A percentile compares a stretch with the other conserved stretches of the same genome.
Conservation (phyloP, 2,888 invertebrate genomes). For the Ophion ellenae region DNA sequence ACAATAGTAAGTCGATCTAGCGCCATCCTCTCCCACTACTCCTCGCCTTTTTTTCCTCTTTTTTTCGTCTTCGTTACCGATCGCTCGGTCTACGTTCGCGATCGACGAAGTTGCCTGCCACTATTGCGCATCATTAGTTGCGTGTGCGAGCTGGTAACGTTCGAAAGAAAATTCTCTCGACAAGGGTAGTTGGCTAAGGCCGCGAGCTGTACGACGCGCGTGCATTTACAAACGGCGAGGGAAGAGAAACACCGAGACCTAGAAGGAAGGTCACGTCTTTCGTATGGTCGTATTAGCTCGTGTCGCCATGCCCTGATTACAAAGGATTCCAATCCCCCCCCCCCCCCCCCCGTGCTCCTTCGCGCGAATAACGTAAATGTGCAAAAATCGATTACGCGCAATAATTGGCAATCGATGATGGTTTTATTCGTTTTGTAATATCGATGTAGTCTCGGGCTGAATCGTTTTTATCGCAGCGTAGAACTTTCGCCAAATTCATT, state of each 20-base stretch:
- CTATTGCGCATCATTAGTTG: conserved; percentile 62
- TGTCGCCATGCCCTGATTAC: conserved; percentile 50
- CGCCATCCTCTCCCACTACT: conserved; percentile 68
- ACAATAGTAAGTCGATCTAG: conserved; percentile 69
- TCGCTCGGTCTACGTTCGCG: conserved; percentile 35
- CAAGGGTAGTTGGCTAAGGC: conserved; percentile 75
- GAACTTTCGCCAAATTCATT: no score
- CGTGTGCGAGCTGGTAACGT: conserved; percentile 53
- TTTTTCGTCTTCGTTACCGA: neutral
- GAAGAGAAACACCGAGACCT: conserved; percentile 52
- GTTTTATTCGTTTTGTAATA: conserved; percentile 7
- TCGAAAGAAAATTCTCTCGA: conserved; percentile 47
- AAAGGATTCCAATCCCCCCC: conserved; percentile 16
- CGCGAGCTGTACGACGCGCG: conserved; percentile 13
- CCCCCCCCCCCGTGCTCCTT: neutral
- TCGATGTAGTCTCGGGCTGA: no score
- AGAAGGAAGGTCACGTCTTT: conserved; percentile 65
- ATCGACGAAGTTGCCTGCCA: no score
- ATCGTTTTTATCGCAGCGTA: no score
- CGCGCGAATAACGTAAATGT: neutral
- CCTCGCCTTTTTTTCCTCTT: conserved; percentile 12
- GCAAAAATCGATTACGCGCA: conserved; percentile 12
- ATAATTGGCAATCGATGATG: conserved; percentile 9
- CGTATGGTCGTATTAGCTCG: conserved; percentile 6
- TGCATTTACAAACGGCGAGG: neutral